phyloP scores from a whole-genome alignment of 1,140 invertebrate species.

The Paramacrobiotus metropolitanus region DNA sequence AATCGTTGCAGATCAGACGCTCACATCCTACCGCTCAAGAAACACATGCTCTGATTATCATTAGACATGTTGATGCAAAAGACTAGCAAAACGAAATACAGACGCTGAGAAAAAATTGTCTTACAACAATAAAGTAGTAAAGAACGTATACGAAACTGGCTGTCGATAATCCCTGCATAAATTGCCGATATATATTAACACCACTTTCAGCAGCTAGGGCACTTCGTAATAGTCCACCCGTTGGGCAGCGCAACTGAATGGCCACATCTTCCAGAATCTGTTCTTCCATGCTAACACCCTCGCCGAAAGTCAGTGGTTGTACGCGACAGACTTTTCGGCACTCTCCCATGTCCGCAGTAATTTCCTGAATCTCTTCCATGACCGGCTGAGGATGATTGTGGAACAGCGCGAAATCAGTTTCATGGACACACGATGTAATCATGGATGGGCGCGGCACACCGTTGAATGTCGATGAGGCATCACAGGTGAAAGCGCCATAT shows the following conservation, averaged over 20 bases:
- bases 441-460: constrained; percentile 54
- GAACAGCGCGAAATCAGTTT: constrained; percentile 20
- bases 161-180: too few relatives aligned
- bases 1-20: too few relatives aligned
- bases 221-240: background rate
- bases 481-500: constrained; percentile 59
- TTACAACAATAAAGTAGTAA: too few relatives aligned
- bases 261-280: background rate
- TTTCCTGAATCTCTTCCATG: background rate
- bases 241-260: background rate
- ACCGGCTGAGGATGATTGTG: background rate
- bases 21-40: too few relatives aligned
- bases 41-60: too few relatives aligned
- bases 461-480: constrained; percentile 65
- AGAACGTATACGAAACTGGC: too few relatives aligned
- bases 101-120: too few relatives aligned
- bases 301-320: background rate
- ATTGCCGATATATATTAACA: background rate
- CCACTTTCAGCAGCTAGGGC: background rate
- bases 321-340: too few relatives aligned
- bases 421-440: constrained; percentile 32
- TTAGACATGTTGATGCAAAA: too few relatives aligned
- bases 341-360: too few relatives aligned
- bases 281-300: background rate
- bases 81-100: too few relatives aligned